phyloP scores from a whole-genome alignment of 2,113 vertebrate species.

The Hippopotamus amphibius region DNA sequence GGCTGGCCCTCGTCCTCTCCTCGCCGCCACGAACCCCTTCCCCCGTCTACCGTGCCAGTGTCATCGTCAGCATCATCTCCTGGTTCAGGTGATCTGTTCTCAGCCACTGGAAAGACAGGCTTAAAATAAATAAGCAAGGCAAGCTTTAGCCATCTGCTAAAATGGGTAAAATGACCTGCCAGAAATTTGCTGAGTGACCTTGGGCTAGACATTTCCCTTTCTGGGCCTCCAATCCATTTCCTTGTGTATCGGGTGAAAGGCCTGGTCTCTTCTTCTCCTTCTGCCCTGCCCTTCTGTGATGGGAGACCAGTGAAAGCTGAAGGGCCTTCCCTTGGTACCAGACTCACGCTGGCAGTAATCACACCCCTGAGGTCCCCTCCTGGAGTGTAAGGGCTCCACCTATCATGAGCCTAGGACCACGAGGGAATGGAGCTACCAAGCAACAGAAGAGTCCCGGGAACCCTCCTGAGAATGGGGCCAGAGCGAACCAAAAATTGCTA shows the following conservation, averaged over 20 bases:
- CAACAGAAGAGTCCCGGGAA: background rate
- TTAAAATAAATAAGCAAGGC: conserved; percentile 10
- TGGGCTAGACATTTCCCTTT: background rate
- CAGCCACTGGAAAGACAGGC: conserved; percentile 23
- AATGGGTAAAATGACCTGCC: background rate
- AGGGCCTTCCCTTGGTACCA: background rate
- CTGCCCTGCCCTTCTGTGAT: background rate
- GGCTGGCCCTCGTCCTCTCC: rapidly evolving
- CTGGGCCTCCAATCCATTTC: background rate
- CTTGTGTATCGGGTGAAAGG: background rate
- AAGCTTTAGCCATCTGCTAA: background rate
- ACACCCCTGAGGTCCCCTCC: no score
- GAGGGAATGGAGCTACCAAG: background rate
- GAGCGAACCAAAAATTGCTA: background rate
- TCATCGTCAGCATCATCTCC: background rate
- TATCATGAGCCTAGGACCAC: rapidly evolving
- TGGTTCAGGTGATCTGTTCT: background rate
- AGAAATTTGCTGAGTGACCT: conserved; percentile 28
- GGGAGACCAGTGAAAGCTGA: background rate
- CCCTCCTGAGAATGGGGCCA: background rate
- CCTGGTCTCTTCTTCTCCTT: background rate
- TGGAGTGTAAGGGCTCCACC: background rate
- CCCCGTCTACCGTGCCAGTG: background rate
- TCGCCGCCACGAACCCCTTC: background rate
- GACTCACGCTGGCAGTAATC: background rate